phyloP scores from a whole-genome alignment of 1,140 invertebrate species.

The Gryllus bimaculatus region DNA sequence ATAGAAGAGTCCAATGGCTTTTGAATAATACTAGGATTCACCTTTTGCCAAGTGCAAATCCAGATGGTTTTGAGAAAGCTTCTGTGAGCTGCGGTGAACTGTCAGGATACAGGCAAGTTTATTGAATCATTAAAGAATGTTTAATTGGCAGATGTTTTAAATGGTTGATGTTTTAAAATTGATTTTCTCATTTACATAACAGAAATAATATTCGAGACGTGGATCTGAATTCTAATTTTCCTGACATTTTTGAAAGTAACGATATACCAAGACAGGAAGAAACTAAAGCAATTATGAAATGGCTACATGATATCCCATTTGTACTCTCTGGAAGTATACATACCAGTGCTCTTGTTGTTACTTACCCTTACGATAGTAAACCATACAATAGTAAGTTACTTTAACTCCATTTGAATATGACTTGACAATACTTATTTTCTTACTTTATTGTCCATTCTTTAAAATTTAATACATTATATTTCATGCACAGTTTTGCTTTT shows the following conservation, averaged over 20 bases:
- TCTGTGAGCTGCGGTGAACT: slow-evolving; percentile 49
- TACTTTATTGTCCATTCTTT: background rate
- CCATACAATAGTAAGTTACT: slow-evolving; percentile 22
- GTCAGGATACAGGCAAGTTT: background rate
- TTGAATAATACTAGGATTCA: slow-evolving; percentile 71
- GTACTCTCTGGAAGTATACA: slow-evolving; percentile 95
- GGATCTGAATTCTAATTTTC: slow-evolving; percentile 84
- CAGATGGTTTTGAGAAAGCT: slow-evolving; percentile 81
- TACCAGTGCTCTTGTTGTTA: slow-evolving; percentile 85
- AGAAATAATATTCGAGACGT: slow-evolving; percentile 66
- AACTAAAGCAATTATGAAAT: slow-evolving; percentile 71
- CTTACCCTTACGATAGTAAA: slow-evolving; percentile 86
- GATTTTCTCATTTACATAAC: slow-evolving; percentile 38
- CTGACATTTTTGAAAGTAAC: slow-evolving; percentile 58
- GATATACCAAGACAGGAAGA: slow-evolving; percentile 12
- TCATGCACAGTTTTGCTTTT: background rate
- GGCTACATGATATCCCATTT: slow-evolving; percentile 79
- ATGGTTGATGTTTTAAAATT: slow-evolving; percentile 1
- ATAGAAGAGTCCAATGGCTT: slow-evolving; percentile 34
- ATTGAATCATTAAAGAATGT: background rate
- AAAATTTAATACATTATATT: background rate
- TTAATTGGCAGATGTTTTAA: slow-evolving; percentile 15
- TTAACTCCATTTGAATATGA: background rate
- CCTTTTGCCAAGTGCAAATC: slow-evolving; percentile 85
- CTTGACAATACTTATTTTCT: background rate